Percentiles rank a stretch among this genome's conserved stretches.
Conservation (phyloP, 2,888 invertebrate species). For the Nomada goodeniana region DNA sequence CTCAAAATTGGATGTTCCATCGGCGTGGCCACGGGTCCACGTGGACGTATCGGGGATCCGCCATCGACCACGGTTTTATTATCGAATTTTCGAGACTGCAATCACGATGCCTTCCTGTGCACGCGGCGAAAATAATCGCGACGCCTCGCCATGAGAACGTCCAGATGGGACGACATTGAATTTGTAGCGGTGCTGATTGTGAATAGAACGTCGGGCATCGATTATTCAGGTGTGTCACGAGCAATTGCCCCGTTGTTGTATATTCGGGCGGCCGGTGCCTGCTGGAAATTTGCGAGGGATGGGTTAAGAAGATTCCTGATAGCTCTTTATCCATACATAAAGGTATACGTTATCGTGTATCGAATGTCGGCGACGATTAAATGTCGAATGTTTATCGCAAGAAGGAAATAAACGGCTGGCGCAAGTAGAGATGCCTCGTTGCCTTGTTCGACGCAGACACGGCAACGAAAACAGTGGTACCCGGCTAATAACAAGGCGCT, state of each 20-base stretch:
- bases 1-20: constrained; percentile 62
- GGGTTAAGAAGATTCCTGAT: no score
- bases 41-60: constrained; percentile 49
- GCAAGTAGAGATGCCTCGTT: neutral
- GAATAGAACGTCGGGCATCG: neutral
- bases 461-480: neutral
- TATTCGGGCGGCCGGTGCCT: no score
- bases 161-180: constrained; percentile 9
- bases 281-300: no score
- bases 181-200: neutral
- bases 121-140: constrained; percentile 38
- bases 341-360: no score
- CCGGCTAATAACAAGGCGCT: constrained; percentile 26
- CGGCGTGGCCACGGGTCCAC: neutral
- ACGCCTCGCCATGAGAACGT: neutral
- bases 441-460: neutral
- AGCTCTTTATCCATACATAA: no score
- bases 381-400: no score
- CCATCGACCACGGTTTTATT: constrained; percentile 32
- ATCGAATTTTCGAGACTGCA: constrained; percentile 54
- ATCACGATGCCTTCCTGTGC: constrained; percentile 50
- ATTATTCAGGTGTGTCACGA: neutral
- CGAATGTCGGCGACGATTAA: no score
- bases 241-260: no score
- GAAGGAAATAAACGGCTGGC: neutral